phyloP scores from a whole-genome alignment of 2,888 invertebrate species.

The Zaprionus lineosus region DNA sequence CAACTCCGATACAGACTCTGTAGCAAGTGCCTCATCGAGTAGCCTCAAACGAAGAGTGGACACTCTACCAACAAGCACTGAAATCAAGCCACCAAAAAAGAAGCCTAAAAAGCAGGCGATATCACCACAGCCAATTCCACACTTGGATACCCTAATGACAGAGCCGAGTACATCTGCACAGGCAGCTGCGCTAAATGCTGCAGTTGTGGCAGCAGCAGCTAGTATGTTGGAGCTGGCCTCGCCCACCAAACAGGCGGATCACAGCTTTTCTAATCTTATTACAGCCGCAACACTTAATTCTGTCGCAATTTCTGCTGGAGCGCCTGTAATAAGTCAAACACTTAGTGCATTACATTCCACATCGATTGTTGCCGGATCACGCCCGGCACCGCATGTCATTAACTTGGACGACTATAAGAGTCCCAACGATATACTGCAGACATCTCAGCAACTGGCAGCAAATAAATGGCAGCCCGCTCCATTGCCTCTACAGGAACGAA shows the following conservation, averaged over 20 bases:
- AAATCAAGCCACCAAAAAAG: slow-evolving; percentile 39
- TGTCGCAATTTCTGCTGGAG: slow-evolving; percentile 18
- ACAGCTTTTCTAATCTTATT: slow-evolving; percentile 80
- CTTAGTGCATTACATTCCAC: slow-evolving; percentile 67
- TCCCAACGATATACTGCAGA: slow-evolving; percentile 80
- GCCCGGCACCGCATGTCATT: slow-evolving; percentile 76
- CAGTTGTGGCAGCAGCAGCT: slow-evolving; percentile 39
- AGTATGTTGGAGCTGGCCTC: slow-evolving; percentile 66
- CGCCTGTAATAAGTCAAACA: slow-evolving; percentile 21
- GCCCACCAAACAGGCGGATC: slow-evolving; percentile 78
- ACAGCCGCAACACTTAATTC: slow-evolving; percentile 34
- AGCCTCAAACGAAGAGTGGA: slow-evolving; percentile 52
- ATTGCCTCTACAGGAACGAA: slow-evolving; percentile 25
- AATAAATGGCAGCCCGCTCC: slow-evolving; percentile 35
- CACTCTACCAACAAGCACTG: slow-evolving; percentile 8
- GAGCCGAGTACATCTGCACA: slow-evolving; percentile 60
- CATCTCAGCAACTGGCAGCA: slow-evolving; percentile 78
- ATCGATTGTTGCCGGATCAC: slow-evolving; percentile 10
- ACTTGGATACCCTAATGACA: slow-evolving; percentile 41
- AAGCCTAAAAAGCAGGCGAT: slow-evolving; percentile 28
- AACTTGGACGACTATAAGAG: slow-evolving; percentile 81
- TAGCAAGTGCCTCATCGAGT: slow-evolving; percentile 56
- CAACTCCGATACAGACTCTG: slow-evolving; percentile 73
- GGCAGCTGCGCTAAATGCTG: slow-evolving; percentile 52
- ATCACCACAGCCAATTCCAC: slow-evolving; percentile 20